Evolutionary conservation across 2,113 vertebrate species (phyloP).

Genomic region (Thamnaconus septentrionalis): DNA sequence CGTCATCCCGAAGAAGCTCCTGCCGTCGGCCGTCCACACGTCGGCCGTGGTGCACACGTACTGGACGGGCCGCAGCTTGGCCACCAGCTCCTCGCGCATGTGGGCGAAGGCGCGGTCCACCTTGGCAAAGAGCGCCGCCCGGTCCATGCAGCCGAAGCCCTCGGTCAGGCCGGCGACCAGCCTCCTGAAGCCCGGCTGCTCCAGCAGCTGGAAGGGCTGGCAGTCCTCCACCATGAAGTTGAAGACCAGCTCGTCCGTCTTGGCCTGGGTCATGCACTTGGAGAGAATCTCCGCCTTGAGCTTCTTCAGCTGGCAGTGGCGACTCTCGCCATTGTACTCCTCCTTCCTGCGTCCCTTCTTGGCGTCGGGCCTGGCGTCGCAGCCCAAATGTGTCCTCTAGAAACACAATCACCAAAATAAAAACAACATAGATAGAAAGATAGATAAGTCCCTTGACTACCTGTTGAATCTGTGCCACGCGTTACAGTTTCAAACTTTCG

Average conservation of each 20-base stretch:
- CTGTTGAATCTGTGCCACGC: background rate
- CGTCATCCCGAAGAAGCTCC: constrained; percentile 75
- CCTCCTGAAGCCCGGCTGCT: constrained; percentile 72
- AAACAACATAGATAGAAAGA: background rate
- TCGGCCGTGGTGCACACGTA: constrained; percentile 76
- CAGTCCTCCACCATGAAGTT: constrained; percentile 75
- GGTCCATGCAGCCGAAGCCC: constrained; percentile 68
- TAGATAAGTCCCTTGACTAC: background rate
- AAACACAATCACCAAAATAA: constrained; percentile 26
- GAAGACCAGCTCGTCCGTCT: constrained; percentile 68
- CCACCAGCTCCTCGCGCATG: constrained; percentile 70
- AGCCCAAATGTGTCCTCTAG: constrained; percentile 72
- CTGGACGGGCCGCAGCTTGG: constrained; percentile 61
- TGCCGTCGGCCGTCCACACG: constrained; percentile 67
- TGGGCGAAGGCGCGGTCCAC: constrained; percentile 65
- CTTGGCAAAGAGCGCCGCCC: constrained; percentile 64
- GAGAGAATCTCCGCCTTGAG: constrained; percentile 69
- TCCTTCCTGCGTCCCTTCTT: constrained; percentile 65
- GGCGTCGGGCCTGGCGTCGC: constrained; percentile 62
- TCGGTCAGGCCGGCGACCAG: constrained; percentile 68
- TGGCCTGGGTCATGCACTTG: constrained; percentile 65
- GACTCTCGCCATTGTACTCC: constrained; percentile 58
- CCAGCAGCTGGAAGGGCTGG: constrained; percentile 72
- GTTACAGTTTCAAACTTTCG: constrained; percentile 36
- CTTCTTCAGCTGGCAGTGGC: constrained; percentile 65